phyloP scores from a whole-genome alignment of 2,113 vertebrate species.

The Barbus barbus region DNA sequence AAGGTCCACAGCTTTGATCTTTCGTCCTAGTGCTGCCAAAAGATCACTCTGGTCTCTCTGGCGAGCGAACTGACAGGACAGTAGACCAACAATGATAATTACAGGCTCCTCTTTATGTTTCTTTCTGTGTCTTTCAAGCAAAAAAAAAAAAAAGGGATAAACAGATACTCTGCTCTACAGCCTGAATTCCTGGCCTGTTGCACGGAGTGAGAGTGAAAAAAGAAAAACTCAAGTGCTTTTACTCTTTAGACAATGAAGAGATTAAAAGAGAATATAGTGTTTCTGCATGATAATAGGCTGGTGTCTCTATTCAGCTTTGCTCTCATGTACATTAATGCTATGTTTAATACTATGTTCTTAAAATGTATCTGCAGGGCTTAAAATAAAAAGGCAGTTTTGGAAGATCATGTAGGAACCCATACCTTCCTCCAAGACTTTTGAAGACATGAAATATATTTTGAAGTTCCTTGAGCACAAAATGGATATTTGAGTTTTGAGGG shows the following conservation, averaged over 20 bases:
- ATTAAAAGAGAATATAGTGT: conserved; percentile 53
- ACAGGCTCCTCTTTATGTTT: conserved; percentile 71
- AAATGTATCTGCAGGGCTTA: neutral
- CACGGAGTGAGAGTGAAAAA: conserved; percentile 42
- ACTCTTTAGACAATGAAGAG: conserved; percentile 58
- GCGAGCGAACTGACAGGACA: conserved; percentile 77
- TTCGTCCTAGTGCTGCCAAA: conserved; percentile 68
- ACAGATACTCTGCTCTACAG: conserved; percentile 64
- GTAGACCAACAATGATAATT: conserved; percentile 79
- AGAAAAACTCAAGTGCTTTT: conserved; percentile 52
- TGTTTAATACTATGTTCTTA: too few species aligned
- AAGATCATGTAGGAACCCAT: neutral
- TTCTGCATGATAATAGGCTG: conserved; percentile 58
- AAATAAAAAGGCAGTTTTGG: neutral
- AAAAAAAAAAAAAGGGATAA: conserved; percentile 57
- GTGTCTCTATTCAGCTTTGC: too few species aligned
- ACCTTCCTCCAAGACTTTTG: neutral
- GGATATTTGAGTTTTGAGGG: neutral
- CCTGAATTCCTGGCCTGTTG: conserved; percentile 68
- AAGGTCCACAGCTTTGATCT: conserved; percentile 77
- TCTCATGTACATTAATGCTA: too few species aligned
- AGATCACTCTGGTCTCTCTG: conserved; percentile 74
- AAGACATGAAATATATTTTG: neutral
- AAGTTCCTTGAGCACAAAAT: neutral
- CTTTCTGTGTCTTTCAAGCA: conserved; percentile 64